Base-by-base conservation (phyloP, 1,140 invertebrate genomes). In the Anastatus disparis region DNA sequence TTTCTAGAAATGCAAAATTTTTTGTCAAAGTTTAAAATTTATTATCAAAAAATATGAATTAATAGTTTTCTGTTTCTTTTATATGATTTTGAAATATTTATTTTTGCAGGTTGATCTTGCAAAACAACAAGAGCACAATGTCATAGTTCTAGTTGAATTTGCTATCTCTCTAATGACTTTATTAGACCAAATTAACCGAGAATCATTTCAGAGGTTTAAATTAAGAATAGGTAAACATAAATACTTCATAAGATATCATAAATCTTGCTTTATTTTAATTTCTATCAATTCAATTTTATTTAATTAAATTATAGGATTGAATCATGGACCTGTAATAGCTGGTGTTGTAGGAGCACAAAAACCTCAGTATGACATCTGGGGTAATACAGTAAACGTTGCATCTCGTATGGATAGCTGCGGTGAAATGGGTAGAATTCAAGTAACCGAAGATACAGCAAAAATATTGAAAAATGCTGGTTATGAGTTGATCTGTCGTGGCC, bases 341-440 rank as follows among this genome's bases (percentile, higher is more conserved):
- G 94, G 94, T 0, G 94, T 99, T 12, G 95, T 98, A 24, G 97
- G 97, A 0, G 96, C 96, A 0, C 95, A 97, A 80, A 99, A 99
- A 80, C 97, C 97, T 0, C 96, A 98, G 78, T 99, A 98, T 85
- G 97, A 99, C 77, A 98, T 94, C 76, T 99, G 97, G 97, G 96
- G 97, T 3, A 98, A 99, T 83, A 97, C 97, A 0, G 97, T 99
- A 0, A 99, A 99, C 83, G 96, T 99, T 7, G 93, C 93, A 1
- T 97, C 95, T 9, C 86, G 97, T 29, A 99, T 99, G 97, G 97
- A 98, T 81, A 97, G 95, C 74, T 97, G 95, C 70, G 97, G 97
- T 0, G 88, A 93, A 73, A 94, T 96, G 89, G 94, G 95, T 26
- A 88, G 90, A 31, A 90, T 93, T 79, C 95, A 93, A 87, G 94